phyloP scores from a whole-genome alignment of 2,113 vertebrate species.

The Fregata magnificens region DNA sequence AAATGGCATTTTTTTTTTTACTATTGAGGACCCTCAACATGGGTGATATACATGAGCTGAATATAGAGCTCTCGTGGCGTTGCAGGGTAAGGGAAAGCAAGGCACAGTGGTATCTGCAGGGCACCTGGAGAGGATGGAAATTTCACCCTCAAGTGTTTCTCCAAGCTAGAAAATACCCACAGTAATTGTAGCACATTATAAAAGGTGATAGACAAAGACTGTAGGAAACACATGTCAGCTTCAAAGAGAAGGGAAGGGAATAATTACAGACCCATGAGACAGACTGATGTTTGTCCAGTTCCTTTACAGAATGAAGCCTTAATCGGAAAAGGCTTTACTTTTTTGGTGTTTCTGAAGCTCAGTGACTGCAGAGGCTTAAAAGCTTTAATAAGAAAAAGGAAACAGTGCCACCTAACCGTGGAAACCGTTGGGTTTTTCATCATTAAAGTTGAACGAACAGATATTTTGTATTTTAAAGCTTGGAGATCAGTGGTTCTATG shows the following conservation, averaged over 20 bases:
- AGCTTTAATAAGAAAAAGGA: constrained; percentile 47
- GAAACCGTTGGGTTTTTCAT: background rate
- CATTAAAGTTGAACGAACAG: background rate
- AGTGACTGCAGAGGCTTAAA: background rate
- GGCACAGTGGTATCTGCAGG: background rate
- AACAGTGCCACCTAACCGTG: constrained; percentile 75
- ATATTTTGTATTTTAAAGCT: background rate
- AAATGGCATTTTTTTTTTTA: background rate
- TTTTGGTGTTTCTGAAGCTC: background rate
- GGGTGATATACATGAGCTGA: background rate
- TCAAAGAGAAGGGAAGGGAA: constrained; percentile 2
- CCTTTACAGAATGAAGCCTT: background rate
- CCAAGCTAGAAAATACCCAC: background rate
- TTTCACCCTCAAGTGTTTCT: background rate
- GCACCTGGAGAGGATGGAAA: background rate
- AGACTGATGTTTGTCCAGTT: background rate
- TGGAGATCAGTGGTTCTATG: background rate
- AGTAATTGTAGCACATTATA: background rate
- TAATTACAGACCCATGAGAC: background rate
- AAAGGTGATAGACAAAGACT: background rate
- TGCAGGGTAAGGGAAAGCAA: background rate
- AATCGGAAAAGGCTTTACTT: background rate
- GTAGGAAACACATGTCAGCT: background rate
- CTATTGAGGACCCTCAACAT: background rate
- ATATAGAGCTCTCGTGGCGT: rapidly evolving